Conservation (phyloP, 1,140 invertebrate genomes). For the Helicoverpa armigera region DNA sequence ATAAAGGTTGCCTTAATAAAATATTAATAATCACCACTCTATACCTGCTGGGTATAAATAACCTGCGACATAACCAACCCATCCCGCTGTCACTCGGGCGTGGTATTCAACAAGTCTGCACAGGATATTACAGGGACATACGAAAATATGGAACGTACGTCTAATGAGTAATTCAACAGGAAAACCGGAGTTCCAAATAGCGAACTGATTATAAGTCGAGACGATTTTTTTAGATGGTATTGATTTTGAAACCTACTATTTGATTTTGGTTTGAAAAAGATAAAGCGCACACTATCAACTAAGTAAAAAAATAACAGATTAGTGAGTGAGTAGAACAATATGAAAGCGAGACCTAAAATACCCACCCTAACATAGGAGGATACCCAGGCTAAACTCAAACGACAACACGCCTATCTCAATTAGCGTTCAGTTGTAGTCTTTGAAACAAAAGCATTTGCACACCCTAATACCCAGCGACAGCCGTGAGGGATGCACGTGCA, state of each 20-base stretch:
- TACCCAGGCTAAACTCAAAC: not conserved
- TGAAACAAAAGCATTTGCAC: slow-evolving; percentile 15
- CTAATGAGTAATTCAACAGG: not conserved
- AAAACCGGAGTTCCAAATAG: not conserved
- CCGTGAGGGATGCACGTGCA: slow-evolving; percentile 12
- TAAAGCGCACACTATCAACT: not conserved
- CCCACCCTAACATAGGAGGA: too few relatives aligned
- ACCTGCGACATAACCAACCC: not conserved
- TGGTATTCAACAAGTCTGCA: slow-evolving; percentile 1
- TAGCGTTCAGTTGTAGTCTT: not conserved
- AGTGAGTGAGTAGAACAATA: too few relatives aligned
- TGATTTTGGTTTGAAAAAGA: not conserved
- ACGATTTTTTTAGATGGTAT: not conserved
- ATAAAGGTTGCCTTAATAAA: slow-evolving; percentile 42
- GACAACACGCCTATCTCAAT: slow-evolving; percentile 1
- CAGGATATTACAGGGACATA: slow-evolving; percentile 18
- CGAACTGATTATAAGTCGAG: not conserved
- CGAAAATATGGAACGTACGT: slow-evolving; percentile 4
- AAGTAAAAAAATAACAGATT: too few relatives aligned
- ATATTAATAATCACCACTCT: slow-evolving; percentile 33
- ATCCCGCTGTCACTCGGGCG: not conserved
- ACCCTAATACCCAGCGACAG: not conserved
- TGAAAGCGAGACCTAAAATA: not conserved
- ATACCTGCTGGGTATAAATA: slow-evolving; percentile 13
- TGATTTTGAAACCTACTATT: not conserved